Evolutionary conservation across 1,140 invertebrate species (phyloP), one percentile per base, ranked within the genome.

Genomic region (Platorchestia sp.): DNA sequence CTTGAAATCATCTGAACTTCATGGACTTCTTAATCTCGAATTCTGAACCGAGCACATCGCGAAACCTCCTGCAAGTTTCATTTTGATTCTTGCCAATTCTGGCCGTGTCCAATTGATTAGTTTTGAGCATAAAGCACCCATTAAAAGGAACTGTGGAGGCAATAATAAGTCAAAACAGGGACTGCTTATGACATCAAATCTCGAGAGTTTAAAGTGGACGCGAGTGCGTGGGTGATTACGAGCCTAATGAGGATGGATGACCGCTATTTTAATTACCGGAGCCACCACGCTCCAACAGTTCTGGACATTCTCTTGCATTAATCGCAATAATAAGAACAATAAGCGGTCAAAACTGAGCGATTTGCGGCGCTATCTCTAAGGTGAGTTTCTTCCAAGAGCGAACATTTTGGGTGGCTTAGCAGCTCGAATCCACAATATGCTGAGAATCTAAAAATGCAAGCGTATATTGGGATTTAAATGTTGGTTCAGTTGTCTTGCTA

Each of bases 101-200:
- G 40, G 45, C 43, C 91, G 91, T 93, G 45, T 45, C 91, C 45
- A 93, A 93, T 93, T 45, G 91, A 93, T 93, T 93, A 45, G 91
- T 93, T 45, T 93, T 93, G 45, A 93, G 91, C 91, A 93, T 93
- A 93, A 93, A 93, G 91, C 91, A n/a, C 91, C 91, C 40, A 44
- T 93, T 93, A 45, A 93, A 90, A 40, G 91, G 91, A 93, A 93
- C 45, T 45, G 43, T 27, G 91, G 91, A 40, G 43, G 91, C 91
- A 45, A 45, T 93, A 93, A 93, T 93, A 93, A 93, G 91, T 93
- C 91, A 93, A 93, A 93, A 93, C 91, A 36, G 40, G 36, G 91
- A 93, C 91, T 93, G 91, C 91, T 93, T 93, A 93, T 93, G 91
- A 93, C 43, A 47, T 93, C 91, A 93, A 93, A 45, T 93, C 36